phyloP scores from a whole-genome alignment of 2,797 vertebrate genomes.

The Sciurus carolinensis region DNA sequence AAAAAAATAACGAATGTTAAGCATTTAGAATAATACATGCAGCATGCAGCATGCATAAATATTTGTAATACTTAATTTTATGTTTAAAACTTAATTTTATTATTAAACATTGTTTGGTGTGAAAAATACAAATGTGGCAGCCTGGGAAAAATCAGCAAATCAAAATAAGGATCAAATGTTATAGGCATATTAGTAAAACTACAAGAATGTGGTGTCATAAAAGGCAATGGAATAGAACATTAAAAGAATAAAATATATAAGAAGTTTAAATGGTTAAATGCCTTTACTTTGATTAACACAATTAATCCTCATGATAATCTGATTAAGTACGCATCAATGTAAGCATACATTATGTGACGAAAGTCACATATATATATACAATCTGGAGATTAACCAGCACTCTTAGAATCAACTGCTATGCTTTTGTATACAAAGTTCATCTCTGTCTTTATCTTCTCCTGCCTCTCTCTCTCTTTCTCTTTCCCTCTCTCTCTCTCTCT shows the following conservation, averaged over 20 bases:
- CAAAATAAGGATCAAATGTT: neutral
- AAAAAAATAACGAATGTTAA: neutral
- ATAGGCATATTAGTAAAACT: neutral
- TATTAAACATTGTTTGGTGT: neutral
- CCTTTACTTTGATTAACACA: neutral
- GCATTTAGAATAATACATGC: neutral
- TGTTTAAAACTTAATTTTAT: neutral
- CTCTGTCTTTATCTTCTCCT: too few relatives aligned
- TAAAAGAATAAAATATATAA: neutral
- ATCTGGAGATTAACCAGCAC: neutral
- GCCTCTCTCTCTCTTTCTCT: neutral
- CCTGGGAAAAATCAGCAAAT: neutral
- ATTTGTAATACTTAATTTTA: neutral
- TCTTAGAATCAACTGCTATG: neutral
- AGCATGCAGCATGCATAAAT: neutral
- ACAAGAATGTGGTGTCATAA: neutral
- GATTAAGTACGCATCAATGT: neutral
- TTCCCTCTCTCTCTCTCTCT: neutral
- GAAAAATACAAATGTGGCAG: neutral
- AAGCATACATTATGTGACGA: neutral
- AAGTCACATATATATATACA: neutral
- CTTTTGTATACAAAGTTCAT: neutral
- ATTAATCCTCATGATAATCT: neutral
- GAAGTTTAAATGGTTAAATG: neutral
- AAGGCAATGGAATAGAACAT: neutral